Evolutionary conservation across 1,140 invertebrate genomes (phyloP), one percentile per base, ranked within the genome.

Genomic region (Hyposmocoma kahamanoa): DNA sequence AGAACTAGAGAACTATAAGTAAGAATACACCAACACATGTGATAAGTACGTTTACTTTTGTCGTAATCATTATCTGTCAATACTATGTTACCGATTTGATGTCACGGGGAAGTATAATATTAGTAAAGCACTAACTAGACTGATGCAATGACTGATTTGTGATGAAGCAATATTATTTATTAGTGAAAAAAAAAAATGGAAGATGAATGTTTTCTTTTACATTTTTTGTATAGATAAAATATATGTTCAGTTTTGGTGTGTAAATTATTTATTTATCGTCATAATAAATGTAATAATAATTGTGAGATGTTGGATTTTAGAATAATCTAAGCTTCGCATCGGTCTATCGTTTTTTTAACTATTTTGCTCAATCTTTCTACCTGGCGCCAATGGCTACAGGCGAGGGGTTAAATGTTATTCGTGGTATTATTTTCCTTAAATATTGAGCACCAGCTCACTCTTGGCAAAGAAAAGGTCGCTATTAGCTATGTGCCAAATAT

Each of bases 141-240:
- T 82, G 80, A 84, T 63, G 61, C 63, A 65, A 70, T 67, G 80
- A 84, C 80, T 84, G 80, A 84, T 73, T 82, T 70, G 67, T 72
- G 68, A 72, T 59, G 68, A 83, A 84, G 80, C 80, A 84, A 84
- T 84, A 84, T 81, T 81, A 80, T 80, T 83, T 81, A 75, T 74
- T 84, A 82, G 76, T 72, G 47, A 69, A 79, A 64, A 57, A 34
- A 50, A 20, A 18, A 18, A 22, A 26, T 42, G 21, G 22, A n/a
- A n/a, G n/a, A n/a, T n/a, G n/a, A n/a, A n/a, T n/a, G n/a, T n/a
- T n/a, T n/a, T n/a, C n/a, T n/a, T n/a, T n/a, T n/a, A n/a, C n/a
- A 17, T 30, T 38, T 38, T 17, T 15, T 22, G 36, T 45, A 8
- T 8, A 45, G 8, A 8, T 32, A 34, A 6, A 9, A 42, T 20